Evolutionary conservation across 2,888 invertebrate genomes (phyloP).

Genomic region (Epinotia nisella): DNA sequence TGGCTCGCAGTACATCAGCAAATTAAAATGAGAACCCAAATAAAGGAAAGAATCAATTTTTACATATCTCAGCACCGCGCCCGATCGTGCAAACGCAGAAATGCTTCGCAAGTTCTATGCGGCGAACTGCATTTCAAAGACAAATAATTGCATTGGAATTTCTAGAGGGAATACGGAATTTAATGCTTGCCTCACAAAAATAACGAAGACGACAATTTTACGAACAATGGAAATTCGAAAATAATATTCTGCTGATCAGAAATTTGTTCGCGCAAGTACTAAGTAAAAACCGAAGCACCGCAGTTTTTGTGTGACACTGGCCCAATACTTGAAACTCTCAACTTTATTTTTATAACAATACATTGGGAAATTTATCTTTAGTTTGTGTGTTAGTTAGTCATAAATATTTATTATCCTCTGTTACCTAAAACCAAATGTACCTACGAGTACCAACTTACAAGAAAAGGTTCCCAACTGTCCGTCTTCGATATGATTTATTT

Average conservation of each 20-base stretch:
- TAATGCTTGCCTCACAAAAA: constrained; percentile 63
- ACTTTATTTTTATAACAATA: too few relatives aligned
- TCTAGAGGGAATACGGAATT: constrained; percentile 67
- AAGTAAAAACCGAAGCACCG: constrained; percentile 1
- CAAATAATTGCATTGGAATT: constrained; percentile 70
- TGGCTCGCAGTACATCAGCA: background rate
- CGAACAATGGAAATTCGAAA: constrained; percentile 56
- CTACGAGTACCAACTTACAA: too few relatives aligned
- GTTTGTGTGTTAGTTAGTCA: too few relatives aligned
- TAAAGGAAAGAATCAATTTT: constrained; percentile 48
- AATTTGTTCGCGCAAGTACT: constrained; percentile 27
- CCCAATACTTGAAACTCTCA: too few relatives aligned
- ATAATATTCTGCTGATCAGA: constrained; percentile 45
- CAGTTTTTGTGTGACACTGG: background rate
- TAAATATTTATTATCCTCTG: too few relatives aligned
- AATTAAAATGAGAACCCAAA: constrained; percentile 3
- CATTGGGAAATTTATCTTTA: too few relatives aligned
- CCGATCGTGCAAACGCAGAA: constrained; percentile 57
- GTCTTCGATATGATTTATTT: too few relatives aligned
- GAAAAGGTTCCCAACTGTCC: too few relatives aligned
- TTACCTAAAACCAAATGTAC: too few relatives aligned
- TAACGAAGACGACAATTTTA: constrained; percentile 53
- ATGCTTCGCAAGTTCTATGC: constrained; percentile 61
- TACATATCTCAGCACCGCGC: constrained; percentile 58
- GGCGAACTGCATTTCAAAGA: constrained; percentile 67